Evolutionary conservation across 2,113 vertebrate species (phyloP), one percentile per base, ranked within the genome.

Genomic region (Zapornia atra): DNA sequence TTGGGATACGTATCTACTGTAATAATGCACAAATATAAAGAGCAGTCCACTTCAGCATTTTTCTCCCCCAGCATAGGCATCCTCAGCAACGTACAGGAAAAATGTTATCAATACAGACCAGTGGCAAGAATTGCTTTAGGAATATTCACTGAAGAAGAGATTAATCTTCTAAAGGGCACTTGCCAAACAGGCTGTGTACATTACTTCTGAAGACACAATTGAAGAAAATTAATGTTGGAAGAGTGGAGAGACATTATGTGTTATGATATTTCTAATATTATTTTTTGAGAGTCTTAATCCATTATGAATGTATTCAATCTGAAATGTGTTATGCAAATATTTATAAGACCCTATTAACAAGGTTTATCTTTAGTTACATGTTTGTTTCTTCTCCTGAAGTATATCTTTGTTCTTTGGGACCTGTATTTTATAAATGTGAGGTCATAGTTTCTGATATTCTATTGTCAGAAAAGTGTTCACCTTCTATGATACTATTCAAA

Each of bases 351-450:
- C 38, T 86, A 59, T 87, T 93, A 92, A 72, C 3, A 28, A 81
- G 81, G 51, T 33, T 21, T 83, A 11, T 75, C 79, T 95, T 84
- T n/a, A 85, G 22, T 48, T 48, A 10, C 29, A 75, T 3, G 1
- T 86, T 42, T 57, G 25, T 46, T 86, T 79, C 33, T 89, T 76
- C 33, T 85, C 20, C 33, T 84, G 31, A 92, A 59, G 33, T 63
- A 34, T 66, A 56, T 48, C 15, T 88, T 80, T 7, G 84, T 89
- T 91, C 34, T 83, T 94, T 88, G 59, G 5, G 25, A 79, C 33
- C 46, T 71, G n/a, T 60, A n/a, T 73, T 91, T 86, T 34, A 60
- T 61, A 96, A 95, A 94, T 77, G 16, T 87, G 92, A 96, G 51
- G 65, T 75, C 64, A 86, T 25, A 70, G 59, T 91, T 94, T 81